Percentiles rank a stretch among this genome's conserved stretches.
These are phyloP conservation scores for Oscheius sp. DNA, from an alignment of 2,888 invertebrate species.

Conservation along the genomic window DNA sequence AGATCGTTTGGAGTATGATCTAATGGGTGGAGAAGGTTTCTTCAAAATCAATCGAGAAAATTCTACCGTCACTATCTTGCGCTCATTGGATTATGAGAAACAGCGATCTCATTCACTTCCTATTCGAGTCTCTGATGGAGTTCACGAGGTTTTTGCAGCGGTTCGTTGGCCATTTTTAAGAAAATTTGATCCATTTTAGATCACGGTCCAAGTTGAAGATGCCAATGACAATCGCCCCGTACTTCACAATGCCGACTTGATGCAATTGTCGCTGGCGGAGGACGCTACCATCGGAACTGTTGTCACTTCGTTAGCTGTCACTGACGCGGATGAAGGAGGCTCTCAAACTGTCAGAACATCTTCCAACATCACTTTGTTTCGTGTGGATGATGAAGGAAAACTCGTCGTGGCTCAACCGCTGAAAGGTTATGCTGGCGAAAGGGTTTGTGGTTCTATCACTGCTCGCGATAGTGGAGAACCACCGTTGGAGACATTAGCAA, in stretches of 20 bases:
- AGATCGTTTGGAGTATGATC: slow-evolving; percentile 35
- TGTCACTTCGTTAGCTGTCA: slow-evolving; percentile 35
- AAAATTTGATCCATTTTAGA: slow-evolving; percentile 1
- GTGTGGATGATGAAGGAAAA: slow-evolving; percentile 36
- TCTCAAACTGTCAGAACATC: slow-evolving; percentile 12
- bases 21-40: slow-evolving; percentile 47
- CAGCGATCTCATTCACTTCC: slow-evolving; percentile 46
- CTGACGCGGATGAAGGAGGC: slow-evolving; percentile 37
- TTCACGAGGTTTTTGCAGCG: slow-evolving; percentile 49
- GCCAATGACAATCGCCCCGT: slow-evolving; percentile 42
- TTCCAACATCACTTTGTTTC: slow-evolving; percentile 42
- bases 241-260: slow-evolving; percentile 42
- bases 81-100: slow-evolving; percentile 41
- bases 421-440: slow-evolving; percentile 48
- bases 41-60: slow-evolving; percentile 37
- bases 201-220: slow-evolving; percentile 37
- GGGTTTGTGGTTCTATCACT: slow-evolving; percentile 24
- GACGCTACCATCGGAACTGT: slow-evolving; percentile 34
- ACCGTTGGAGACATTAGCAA: slow-evolving; percentile 17
- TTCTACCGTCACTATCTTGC: slow-evolving; percentile 36
- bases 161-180: slow-evolving; percentile 20
- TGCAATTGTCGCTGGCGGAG: slow-evolving; percentile 40
- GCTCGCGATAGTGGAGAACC: slow-evolving; percentile 26
- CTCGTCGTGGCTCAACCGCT: slow-evolving; percentile 33
- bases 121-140: slow-evolving; percentile 41